phyloP scores from a whole-genome alignment of 2,888 invertebrate species.

The Desoria tigrina region DNA sequence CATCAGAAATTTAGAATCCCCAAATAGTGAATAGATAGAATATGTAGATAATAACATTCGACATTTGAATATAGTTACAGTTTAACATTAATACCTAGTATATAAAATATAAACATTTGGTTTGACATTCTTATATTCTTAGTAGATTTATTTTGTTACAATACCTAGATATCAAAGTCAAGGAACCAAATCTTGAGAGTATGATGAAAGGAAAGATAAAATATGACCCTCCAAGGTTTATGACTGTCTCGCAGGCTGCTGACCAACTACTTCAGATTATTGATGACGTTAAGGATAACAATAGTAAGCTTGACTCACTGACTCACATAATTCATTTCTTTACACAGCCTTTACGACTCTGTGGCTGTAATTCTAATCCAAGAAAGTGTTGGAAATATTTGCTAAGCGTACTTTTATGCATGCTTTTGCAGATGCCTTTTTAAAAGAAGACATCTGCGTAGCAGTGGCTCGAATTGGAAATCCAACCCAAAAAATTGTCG shows the following conservation, averaged over 20 bases:
- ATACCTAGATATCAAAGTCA: slow-evolving; percentile 98
- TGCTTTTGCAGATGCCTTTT: slow-evolving; percentile 56
- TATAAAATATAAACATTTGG: slow-evolving; percentile 10
- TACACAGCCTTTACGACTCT: too few relatives aligned
- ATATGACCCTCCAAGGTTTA: slow-evolving; percentile 91
- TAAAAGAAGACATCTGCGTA: slow-evolving; percentile 69
- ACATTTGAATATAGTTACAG: too few relatives aligned
- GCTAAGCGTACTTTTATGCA: background rate
- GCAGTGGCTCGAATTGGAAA: slow-evolving; percentile 91
- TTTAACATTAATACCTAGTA: too few relatives aligned
- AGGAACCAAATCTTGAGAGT: slow-evolving; percentile 94
- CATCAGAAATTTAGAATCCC: too few relatives aligned
- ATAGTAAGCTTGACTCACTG: slow-evolving; percentile 7
- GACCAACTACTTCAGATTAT: slow-evolving; percentile 78
- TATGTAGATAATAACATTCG: too few relatives aligned
- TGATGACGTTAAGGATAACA: slow-evolving; percentile 57
- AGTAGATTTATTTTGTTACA: slow-evolving; percentile 55
- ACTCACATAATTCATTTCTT: too few relatives aligned
- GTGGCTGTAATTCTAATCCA: too few relatives aligned
- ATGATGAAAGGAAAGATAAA: slow-evolving; percentile 83
- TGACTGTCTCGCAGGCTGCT: slow-evolving; percentile 86
- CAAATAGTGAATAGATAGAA: too few relatives aligned
- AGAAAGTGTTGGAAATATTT: slow-evolving; percentile 8
- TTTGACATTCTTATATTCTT: background rate
- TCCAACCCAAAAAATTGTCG: slow-evolving; percentile 72